These are phyloP conservation scores for Hydrolagus affinis DNA, from an alignment of 2,113 vertebrate genomes.

Conservation along the genomic window DNA sequence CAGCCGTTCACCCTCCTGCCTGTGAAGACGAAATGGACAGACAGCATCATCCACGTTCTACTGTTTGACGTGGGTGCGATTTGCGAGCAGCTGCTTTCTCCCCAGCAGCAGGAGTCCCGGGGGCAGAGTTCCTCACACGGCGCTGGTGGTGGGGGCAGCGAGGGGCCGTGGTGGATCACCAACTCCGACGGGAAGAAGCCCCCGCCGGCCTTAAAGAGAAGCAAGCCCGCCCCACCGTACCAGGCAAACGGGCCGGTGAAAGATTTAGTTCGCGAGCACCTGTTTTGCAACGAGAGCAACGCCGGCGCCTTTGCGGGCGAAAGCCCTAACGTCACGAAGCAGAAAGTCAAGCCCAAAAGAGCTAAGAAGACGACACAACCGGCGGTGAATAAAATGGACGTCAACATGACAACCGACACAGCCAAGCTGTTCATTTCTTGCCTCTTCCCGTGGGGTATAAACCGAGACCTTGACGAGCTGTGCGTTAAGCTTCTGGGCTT, in stretches of 20 bases:
- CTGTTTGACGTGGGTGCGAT: constrained; percentile 60
- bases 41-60: constrained; percentile 52
- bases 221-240: constrained; percentile 41
- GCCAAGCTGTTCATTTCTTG: constrained; percentile 61
- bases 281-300: constrained; percentile 33
- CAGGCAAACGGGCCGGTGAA: constrained; percentile 38
- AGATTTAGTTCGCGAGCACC: constrained; percentile 32
- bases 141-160: too few species aligned
- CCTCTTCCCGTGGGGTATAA: constrained; percentile 60
- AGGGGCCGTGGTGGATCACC: constrained; percentile 47
- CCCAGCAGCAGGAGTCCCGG: constrained; percentile 38
- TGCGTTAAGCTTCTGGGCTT: constrained; percentile 49
- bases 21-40: constrained; percentile 48
- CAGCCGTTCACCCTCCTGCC: constrained; percentile 54
- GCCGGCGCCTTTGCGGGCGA: constrained; percentile 37
- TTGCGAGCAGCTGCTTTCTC: constrained; percentile 47
- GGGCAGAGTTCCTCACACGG: constrained; percentile 46
- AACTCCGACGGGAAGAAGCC: constrained; percentile 52
- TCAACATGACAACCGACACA: constrained; percentile 40
- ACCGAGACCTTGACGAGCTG: constrained; percentile 53
- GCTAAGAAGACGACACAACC: constrained; percentile 47
- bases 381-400: constrained; percentile 40
- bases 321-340: constrained; percentile 42
- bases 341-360: constrained; percentile 52
- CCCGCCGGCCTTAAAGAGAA: constrained; percentile 47